phyloP scores from a whole-genome alignment of 2,888 invertebrate genomes.

The Nephrotoma guestfalica region DNA sequence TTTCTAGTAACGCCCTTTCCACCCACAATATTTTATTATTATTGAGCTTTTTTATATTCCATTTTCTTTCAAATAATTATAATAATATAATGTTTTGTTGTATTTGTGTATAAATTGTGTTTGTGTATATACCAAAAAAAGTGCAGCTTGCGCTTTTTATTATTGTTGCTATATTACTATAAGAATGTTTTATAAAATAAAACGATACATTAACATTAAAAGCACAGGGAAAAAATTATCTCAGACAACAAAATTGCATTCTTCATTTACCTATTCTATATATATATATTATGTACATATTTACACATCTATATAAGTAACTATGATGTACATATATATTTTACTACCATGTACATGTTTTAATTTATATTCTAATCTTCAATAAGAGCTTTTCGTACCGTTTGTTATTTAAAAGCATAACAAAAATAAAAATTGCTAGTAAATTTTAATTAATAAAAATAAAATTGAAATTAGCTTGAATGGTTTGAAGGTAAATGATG shows the following conservation, averaged over 20 bases:
- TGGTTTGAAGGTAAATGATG: background rate
- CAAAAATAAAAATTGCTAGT: background rate
- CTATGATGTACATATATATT: background rate
- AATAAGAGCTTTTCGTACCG: background rate
- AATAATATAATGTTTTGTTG: background rate
- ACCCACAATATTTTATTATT: slow-evolving; percentile 12
- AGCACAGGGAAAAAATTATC: background rate
- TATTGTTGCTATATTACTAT: background rate
- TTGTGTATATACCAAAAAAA: background rate
- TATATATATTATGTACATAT: background rate
- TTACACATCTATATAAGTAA: background rate
- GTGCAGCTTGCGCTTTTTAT: background rate
- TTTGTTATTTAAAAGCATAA: background rate
- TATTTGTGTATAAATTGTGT: background rate
- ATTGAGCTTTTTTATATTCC: background rate
- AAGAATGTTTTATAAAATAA: background rate
- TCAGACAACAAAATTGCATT: background rate
- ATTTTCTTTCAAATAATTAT: background rate
- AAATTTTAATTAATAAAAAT: background rate
- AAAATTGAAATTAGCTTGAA: background rate
- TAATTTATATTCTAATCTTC: background rate
- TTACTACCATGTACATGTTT: background rate
- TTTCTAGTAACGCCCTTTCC: slow-evolving; percentile 20
- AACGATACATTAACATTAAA: background rate
- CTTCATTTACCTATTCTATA: background rate